phyloP scores from a whole-genome alignment of 2,888 invertebrate genomes.

The Protodeltote pygarga region DNA sequence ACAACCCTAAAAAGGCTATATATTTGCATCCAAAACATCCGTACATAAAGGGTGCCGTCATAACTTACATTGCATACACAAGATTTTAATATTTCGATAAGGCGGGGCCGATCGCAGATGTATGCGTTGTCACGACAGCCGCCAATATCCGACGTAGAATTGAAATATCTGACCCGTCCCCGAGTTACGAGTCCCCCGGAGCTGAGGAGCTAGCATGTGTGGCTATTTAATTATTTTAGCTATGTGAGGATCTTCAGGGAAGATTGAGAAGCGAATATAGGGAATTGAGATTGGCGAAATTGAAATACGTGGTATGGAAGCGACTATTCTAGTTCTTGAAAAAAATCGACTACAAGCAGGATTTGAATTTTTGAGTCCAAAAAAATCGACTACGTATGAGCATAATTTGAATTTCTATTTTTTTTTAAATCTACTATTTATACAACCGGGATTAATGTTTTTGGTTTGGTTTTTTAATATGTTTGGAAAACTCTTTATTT shows the following conservation, averaged over 20 bases:
- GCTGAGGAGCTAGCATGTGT: constrained; percentile 16
- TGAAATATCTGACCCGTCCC: constrained; percentile 83
- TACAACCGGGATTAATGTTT: too few species aligned
- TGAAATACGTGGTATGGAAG: not conserved
- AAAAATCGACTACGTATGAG: too few species aligned
- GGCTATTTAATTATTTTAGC: constrained; percentile 38
- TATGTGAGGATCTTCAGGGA: not conserved
- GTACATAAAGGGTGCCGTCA: constrained; percentile 60
- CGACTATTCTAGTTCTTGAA: too few species aligned
- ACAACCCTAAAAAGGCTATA: constrained; percentile 42
- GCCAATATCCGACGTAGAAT: constrained; percentile 85
- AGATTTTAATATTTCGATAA: constrained; percentile 84
- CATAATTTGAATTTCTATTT: too few species aligned
- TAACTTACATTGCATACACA: constrained; percentile 69
- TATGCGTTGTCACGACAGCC: constrained; percentile 82
- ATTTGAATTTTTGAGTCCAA: too few species aligned
- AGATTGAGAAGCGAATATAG: not conserved
- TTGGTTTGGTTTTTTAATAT: too few species aligned
- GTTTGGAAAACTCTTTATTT: too few species aligned
- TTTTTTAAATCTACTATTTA: too few species aligned
- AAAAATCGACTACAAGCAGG: too few species aligned
- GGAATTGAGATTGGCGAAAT: constrained; percentile 4
- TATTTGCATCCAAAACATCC: constrained; percentile 57
- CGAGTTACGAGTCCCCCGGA: constrained; percentile 11
- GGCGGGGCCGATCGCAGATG: constrained; percentile 69